phyloP scores from a whole-genome alignment of 1,140 invertebrate species.

The Laupala kohalensis region DNA sequence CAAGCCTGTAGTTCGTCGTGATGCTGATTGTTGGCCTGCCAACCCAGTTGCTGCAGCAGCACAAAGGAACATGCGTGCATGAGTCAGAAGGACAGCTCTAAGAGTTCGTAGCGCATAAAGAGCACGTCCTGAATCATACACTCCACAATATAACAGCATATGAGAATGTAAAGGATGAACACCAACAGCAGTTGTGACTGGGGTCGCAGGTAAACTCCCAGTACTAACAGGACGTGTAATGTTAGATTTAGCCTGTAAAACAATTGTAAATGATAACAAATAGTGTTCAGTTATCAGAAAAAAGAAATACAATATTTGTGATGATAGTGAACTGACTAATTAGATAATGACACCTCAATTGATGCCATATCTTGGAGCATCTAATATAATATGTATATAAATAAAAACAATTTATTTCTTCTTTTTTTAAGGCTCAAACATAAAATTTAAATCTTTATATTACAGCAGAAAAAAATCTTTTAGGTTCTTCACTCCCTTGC shows the following conservation, averaged over 20 bases:
- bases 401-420: too few species aligned
- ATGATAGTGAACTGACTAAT: too few species aligned
- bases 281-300: too few species aligned
- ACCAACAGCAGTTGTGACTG: slow-evolving; percentile 22
- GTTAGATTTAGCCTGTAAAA: background rate
- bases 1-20: slow-evolving; percentile 26
- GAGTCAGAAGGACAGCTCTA: slow-evolving; percentile 56
- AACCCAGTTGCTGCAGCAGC: slow-evolving; percentile 55
- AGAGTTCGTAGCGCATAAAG: slow-evolving; percentile 66
- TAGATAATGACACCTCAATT: too few species aligned
- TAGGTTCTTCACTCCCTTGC: too few species aligned
- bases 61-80: slow-evolving; percentile 55
- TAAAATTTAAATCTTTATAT: too few species aligned
- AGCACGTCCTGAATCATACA: slow-evolving; percentile 63
- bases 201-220: background rate
- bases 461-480: too few species aligned
- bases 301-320: too few species aligned
- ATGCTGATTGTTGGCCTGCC: slow-evolving; percentile 25
- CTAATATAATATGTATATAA: too few species aligned
- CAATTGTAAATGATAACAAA: background rate
- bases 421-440: too few species aligned
- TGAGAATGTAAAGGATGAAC: slow-evolving; percentile 72
- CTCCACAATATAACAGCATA: slow-evolving; percentile 65
- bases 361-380: too few species aligned
- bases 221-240: background rate